A percentile compares a stretch with the other conserved stretches of the same genome.
Evolutionary conservation across 37 sponge, comb jelly and placozoan species (phyloP).

Genomic region (Tethya wilhelma): DNA sequence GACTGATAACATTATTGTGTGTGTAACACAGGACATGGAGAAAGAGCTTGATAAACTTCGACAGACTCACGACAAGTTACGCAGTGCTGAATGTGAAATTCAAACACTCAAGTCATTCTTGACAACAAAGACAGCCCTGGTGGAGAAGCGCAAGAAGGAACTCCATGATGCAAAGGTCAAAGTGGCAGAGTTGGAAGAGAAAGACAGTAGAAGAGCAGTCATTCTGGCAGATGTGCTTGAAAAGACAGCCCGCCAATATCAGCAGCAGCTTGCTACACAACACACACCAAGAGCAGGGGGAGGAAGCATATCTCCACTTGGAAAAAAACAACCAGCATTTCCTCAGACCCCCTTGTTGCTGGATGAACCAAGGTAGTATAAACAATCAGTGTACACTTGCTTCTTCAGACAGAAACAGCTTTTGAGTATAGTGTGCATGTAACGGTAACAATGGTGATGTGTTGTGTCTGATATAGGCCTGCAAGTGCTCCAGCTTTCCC

Average conservation of each 20-base stretch:
- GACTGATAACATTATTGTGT: neutral
- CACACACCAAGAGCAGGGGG: neutral
- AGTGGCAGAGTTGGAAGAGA: conserved; percentile 66
- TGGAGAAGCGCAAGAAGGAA: conserved; percentile 74
- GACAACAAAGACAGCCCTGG: conserved; percentile 82
- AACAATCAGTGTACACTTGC: too few relatives aligned
- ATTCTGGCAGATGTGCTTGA: conserved; percentile 88
- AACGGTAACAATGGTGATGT: neutral
- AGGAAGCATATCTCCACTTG: neutral
- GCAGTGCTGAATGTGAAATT: conserved; percentile 65
- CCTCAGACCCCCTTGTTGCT: neutral
- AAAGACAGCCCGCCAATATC: conserved; percentile 82
- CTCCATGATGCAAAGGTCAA: conserved; percentile 41
- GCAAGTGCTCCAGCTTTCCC: conserved; percentile 53
- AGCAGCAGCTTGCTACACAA: conserved; percentile 27
- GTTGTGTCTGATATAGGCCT: neutral
- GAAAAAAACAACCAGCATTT: neutral
- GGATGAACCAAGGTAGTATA: conserved; percentile 2
- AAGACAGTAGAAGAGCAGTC: conserved; percentile 74
- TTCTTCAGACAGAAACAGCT: conserved; percentile 5
- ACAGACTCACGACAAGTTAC: conserved; percentile 66
- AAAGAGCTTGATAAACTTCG: conserved; percentile 59
- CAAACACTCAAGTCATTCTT: conserved; percentile 76
- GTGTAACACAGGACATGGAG: conserved; percentile 73
- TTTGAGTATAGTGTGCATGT: too few relatives aligned